Evolutionary conservation across 2,797 vertebrate genomes (phyloP).

Genomic region (Nothura maculosa): DNA sequence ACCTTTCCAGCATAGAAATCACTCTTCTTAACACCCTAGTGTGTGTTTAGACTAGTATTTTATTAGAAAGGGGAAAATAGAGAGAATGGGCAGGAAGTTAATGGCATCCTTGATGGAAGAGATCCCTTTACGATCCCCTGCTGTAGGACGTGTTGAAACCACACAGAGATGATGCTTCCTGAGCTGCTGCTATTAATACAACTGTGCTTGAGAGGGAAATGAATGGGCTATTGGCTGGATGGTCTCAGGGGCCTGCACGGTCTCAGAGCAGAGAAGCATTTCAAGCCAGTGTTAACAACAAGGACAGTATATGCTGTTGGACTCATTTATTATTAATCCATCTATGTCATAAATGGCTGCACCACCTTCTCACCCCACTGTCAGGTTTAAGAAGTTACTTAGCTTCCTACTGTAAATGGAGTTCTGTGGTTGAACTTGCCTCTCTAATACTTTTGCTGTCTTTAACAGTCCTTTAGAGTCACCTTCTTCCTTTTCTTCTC

Average conservation of each 20-base stretch:
- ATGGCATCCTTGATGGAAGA: slow-evolving; percentile 52
- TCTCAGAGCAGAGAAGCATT: slow-evolving; percentile 19
- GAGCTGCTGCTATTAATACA: slow-evolving; percentile 62
- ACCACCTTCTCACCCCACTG: background rate
- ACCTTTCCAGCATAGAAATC: background rate
- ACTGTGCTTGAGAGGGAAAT: background rate
- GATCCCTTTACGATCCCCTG: slow-evolving; percentile 52
- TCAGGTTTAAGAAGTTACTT: background rate
- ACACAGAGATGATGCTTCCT: slow-evolving; percentile 10
- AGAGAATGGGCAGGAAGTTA: slow-evolving; percentile 19
- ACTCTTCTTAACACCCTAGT: slow-evolving; percentile 24
- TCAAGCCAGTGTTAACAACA: slow-evolving; percentile 18
- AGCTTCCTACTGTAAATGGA: background rate
- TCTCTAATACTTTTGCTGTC: background rate
- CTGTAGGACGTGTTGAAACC: slow-evolving; percentile 62
- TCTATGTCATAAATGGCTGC: background rate
- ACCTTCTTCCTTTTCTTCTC: background rate
- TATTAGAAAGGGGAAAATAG: slow-evolving; percentile 16
- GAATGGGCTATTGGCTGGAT: background rate
- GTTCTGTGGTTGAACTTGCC: background rate
- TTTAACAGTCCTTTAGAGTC: background rate
- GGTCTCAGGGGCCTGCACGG: slow-evolving; percentile 17
- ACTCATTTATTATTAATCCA: slow-evolving; percentile 6
- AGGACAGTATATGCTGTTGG: background rate
- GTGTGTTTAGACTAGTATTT: slow-evolving; percentile 53